Base-by-base conservation (phyloP, 2,797 vertebrate genomes). In the Rhyacichthys aspro region DNA sequence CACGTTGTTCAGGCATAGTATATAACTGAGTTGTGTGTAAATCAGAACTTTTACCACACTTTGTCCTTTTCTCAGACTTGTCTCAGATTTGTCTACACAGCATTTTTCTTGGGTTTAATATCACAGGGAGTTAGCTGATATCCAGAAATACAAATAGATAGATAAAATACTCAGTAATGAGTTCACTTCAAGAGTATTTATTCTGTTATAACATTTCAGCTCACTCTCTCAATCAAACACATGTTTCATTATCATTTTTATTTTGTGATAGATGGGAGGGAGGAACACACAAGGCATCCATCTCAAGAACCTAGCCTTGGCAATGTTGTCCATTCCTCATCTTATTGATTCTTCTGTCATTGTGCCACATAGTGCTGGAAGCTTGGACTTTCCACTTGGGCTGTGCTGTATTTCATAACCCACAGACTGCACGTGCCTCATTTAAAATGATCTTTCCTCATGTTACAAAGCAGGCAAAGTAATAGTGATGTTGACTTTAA, bases 311-410 rank as follows among this genome's bases (percentile, higher is more conserved):
- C 74, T 81, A 70, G 71, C 84, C 81, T 84, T 58, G 56, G 71
- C 46, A 58, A 66, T 81, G 71, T 70, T 74, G 70, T 78, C 74
- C 79, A 89, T 89, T 84, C 78, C 69, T 89, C 82, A 89, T 83
- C 43, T 7, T 86, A 89, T 89, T 76, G 86, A 90, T 89, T 82
- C 38, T 17, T 52, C 43, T 75, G 86, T 88, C 86, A 82, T 66
- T 67, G 60, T 76, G 72, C 76, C 73, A 76, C 63, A 73, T 71
- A 70, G 64, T 47, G 73, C 77, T 82, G 62, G 74, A 78, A 85
- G 78, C 78, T 79, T 36, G 48, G 74, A 82, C 81, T 82, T 81
- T 89, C 82, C 67, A 79, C 79, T 79, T 72, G 68, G 79, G 56
- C 60, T 47, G 37, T 67, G 69, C 42, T 78, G 83, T 86, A 85